Evolutionary conservation across 2,113 vertebrate genomes (phyloP).

Genomic region (Takifugu bimaculatus): DNA sequence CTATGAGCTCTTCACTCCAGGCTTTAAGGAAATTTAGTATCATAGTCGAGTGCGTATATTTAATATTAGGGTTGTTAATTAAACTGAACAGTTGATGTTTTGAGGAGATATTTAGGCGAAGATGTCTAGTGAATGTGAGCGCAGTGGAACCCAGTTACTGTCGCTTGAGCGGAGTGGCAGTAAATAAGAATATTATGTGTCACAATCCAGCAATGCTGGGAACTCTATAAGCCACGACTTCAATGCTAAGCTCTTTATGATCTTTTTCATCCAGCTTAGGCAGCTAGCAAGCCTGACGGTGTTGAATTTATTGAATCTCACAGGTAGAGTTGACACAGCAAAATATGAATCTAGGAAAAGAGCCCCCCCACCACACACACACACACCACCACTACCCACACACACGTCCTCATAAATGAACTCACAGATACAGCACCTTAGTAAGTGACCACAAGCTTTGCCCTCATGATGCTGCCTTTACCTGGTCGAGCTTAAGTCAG

Average conservation of each 20-base stretch:
- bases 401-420: neutral
- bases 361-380: constrained; percentile 7
- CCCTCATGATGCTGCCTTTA: neutral
- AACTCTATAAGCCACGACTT: constrained; percentile 40
- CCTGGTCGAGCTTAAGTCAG: neutral
- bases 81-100: no score
- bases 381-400: constrained; percentile 11
- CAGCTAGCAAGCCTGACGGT: constrained; percentile 37
- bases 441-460: neutral
- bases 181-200: no score
- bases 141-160: no score
- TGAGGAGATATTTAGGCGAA: no score
- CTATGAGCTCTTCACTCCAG: no score
- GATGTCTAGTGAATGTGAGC: no score
- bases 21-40: no score
- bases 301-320: constrained; percentile 49
- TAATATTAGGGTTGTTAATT: no score
- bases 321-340: constrained; percentile 58
- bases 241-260: constrained; percentile 47
- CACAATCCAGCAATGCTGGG: no score
- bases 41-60: neutral
- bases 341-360: constrained; percentile 40
- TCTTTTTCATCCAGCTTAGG: constrained; percentile 47
- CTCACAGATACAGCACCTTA: neutral
- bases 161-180: no score